Base-by-base conservation (phyloP, 2,113 vertebrate species). In the Calonectris borealis region DNA sequence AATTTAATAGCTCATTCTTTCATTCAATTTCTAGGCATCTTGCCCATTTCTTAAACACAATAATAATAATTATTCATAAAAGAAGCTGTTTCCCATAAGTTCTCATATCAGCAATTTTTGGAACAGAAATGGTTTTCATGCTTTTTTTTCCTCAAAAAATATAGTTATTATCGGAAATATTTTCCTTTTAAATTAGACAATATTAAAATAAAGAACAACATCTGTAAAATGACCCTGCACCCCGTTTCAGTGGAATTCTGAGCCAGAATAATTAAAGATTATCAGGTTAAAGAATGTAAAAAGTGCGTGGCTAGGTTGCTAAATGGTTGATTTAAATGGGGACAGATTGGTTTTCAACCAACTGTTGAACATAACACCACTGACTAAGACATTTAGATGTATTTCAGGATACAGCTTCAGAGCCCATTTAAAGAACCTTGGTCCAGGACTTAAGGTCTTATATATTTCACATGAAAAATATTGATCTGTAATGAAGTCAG, bases 1-100 rank as follows among this genome's bases (percentile, higher is more conserved):
- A 97, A 97, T 97, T 97, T 97, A 97, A 97, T 97, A 97, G 87
- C 66, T 96, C 82, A 73, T 96, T 97, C 96, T 97, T 97, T 97
- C 95, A 97, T 93, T 96, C 91, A 88, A 69, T 97, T 97, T 97
- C 97, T 97, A 97, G 97, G 97, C 96, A 97, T 93, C 75, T 87
- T 97, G 96, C 97, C 97, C 94, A 96, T 95, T 97, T 97, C 94
- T 97, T 94, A 97, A 94, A 92, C 91, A 96, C 94, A 97, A 96
- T 83, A 96, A 96, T 97, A 96, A 95, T 97, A 78, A 97, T 97
- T 97, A 97, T 97, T 97, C 96, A 97, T 97, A 97, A 96, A 97
- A 96, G 95, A 87, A 94, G 51, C 40, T 73, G 86, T 94, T 97
- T 94, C 92, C 93, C 86, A 66, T 90, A 97, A 94, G 71, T 97